Evolutionary conservation across 2,888 invertebrate species (phyloP).

Genomic region (Julus scanicus): DNA sequence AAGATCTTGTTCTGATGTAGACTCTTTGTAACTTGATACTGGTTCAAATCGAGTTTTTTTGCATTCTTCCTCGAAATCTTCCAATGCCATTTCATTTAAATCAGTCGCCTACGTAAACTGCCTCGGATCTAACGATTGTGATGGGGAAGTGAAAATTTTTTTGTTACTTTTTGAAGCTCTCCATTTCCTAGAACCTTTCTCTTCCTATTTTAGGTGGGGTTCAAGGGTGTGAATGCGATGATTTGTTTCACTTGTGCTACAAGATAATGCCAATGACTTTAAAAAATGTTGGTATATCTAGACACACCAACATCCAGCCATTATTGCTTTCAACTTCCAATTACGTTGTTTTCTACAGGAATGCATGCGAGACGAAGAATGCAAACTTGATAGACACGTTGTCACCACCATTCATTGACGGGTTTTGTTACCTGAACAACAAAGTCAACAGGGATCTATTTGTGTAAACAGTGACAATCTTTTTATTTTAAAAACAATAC

Average conservation of each 20-base stretch:
- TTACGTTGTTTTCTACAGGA: background rate
- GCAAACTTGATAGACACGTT: background rate
- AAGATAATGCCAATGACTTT: slow-evolving; percentile 40
- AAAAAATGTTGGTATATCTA: background rate
- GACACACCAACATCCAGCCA: background rate
- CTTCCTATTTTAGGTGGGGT: slow-evolving; percentile 12
- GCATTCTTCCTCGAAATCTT: background rate
- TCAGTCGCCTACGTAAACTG: slow-evolving; percentile 31
- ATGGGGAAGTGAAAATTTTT: background rate
- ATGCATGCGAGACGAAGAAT: background rate
- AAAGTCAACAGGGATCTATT: slow-evolving; percentile 28
- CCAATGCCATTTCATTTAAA: background rate
- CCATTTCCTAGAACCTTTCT: slow-evolving; percentile 36
- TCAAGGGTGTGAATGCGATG: slow-evolving; percentile 34
- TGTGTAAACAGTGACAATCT: background rate
- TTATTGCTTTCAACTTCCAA: background rate
- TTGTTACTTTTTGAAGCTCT: background rate
- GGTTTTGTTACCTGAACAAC: slow-evolving; percentile 17
- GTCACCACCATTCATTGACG: background rate
- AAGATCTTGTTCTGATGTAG: slow-evolving; percentile 37
- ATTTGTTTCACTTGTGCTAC: slow-evolving; percentile 25
- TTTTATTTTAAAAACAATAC: background rate
- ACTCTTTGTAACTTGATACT: background rate
- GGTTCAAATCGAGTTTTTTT: slow-evolving; percentile 19
- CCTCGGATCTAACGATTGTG: slow-evolving; percentile 22